Evolutionary conservation across 2,888 invertebrate genomes (phyloP), one percentile per base, ranked within the genome.

Genomic region (Plagiodera versicolora): DNA sequence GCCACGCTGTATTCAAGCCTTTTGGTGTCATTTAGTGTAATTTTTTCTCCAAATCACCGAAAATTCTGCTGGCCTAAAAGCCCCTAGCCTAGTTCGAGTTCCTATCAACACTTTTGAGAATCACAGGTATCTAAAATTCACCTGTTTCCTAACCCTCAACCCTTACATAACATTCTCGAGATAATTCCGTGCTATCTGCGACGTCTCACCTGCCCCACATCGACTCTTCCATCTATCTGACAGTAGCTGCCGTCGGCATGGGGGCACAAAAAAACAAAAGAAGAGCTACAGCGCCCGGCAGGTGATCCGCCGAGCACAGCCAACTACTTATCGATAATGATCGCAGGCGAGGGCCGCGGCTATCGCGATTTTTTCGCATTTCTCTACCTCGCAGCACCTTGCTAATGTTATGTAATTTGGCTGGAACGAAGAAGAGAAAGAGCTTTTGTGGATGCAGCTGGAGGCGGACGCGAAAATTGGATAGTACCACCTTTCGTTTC

Each of bases 191-290:
- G 56, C 48, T 50, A 53, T 44, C 54, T 46, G 50, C 66, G 56
- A 63, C 20, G 50, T 55, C 64, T 52, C 67, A 68, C 67, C 70
- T 69, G 69, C 65, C 69, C 68, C 70, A 63, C 68, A 70, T 65
- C 64, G 55, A 10, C 39, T 39, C n/a, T 39, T 39, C 32, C 11
- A 11, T 32, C 39, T 39, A n/a, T 60, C 56, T 64, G 63, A 66
- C 69, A 63, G 70, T 68, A 68, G 70, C 68, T 56, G 52, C 30
- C 54, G 66, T 52, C 52, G 61, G 64, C 61, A 65, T 70, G 63
- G 61, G 66, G 68, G 70, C 55, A 28, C 63, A 67, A 65, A 65
- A 60, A 66, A 64, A 52, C 53, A 65, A 63, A 55, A 24, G 19
- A 58, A 14, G 48, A 58, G 19, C 46, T n/a, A 30, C 6, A 16